Evolutionary conservation across 1,140 invertebrate genomes (phyloP).

Genomic region (Pygmarrhopalites habei): DNA sequence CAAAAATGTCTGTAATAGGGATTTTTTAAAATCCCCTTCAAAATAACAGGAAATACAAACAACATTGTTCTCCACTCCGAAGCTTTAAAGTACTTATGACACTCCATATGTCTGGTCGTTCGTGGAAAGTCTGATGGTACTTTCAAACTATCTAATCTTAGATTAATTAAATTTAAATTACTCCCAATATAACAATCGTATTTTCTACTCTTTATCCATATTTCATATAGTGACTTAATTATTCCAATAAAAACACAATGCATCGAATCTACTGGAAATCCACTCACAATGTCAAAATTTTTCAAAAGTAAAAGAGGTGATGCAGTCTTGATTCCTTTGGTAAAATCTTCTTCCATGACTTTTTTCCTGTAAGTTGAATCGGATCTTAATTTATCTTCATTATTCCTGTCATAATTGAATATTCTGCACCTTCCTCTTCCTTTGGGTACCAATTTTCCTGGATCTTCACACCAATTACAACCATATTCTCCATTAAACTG

Average conservation of each 20-base stretch:
- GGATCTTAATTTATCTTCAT: background rate
- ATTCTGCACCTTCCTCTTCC: background rate
- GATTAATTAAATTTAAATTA: no score
- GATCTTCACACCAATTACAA: slow-evolving; percentile 3
- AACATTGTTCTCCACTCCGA: background rate
- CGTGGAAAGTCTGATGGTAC: no score
- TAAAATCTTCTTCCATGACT: background rate
- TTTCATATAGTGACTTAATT: background rate
- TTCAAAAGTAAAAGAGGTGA: slow-evolving; percentile 32
- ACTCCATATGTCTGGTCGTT: no score
- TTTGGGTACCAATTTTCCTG: background rate
- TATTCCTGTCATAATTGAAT: slow-evolving; percentile 4
- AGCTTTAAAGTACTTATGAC: no score
- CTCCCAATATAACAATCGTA: no score
- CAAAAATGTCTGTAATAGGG: background rate
- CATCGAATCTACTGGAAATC: slow-evolving; percentile 40
- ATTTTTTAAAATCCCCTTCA: no score
- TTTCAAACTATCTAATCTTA: no score
- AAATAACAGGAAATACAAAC: no score
- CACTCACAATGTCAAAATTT: no score
- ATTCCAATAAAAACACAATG: slow-evolving; percentile 33
- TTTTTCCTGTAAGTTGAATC: background rate
- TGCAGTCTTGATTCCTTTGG: slow-evolving; percentile 34
- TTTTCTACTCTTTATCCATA: no score
- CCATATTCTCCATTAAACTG: slow-evolving; percentile 7